Base-by-base conservation (phyloP, 2,113 vertebrate genomes). In the Coryphaenoides rupestris region DNA sequence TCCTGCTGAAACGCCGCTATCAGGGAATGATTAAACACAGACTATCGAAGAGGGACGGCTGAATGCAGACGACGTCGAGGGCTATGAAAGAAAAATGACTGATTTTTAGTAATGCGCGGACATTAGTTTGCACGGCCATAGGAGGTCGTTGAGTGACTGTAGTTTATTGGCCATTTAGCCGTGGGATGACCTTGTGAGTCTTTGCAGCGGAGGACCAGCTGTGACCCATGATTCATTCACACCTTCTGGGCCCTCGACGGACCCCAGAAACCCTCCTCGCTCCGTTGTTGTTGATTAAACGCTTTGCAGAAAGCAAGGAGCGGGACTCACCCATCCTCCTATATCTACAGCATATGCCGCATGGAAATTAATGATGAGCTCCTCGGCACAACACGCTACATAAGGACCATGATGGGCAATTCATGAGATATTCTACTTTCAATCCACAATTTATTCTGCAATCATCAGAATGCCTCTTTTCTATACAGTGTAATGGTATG, bases 151-250 rank as follows among this genome's bases (percentile, higher is more conserved):
- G 79, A 40, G 62, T 66, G 57, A 66, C 54, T 69, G 72, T 61
- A 66, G 73, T 83, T 84, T 84, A 83, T 84, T 87, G 78, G 69
- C 67, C 78, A 60, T 67, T 57, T 83, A 74, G 78, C 84, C 83
- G 84, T 84, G 72, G 73, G 61, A 66, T 87, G 83, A 89, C 86
- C 86, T 87, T 86, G 77, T 40, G 55, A 70, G 74, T 68, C 71
- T 63, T 45, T 62, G 49, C 56, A 79, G 64, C 74, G 74, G 70
- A 80, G 59, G 74, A 84, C 83, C 82, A 78, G 84, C 83, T 86
- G 74, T 77, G 79, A 62, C 75, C 70, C 70, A 78, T 89, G 83
- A 88, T 89, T 91, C 85, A 87, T 79, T 84, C 84, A 84, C 80
- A 86, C 78, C 82, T 84, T 73, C 74, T 72, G 83, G 75, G 83